Evolutionary conservation across 2,888 invertebrate species (phyloP).

Genomic region (Aspidiotus destructor): DNA sequence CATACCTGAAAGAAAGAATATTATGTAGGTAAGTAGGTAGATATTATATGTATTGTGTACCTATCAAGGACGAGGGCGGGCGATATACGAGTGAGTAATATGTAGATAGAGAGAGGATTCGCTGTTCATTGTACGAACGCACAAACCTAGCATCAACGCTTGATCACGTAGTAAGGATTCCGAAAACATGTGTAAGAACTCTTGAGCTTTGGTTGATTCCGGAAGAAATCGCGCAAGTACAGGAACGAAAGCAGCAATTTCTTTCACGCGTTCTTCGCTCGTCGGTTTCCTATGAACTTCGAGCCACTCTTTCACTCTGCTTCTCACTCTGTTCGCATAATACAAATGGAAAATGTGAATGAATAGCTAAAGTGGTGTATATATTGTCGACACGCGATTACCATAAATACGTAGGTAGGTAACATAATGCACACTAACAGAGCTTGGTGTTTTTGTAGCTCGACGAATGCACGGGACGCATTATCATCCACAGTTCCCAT

Average conservation of each 20-base stretch:
- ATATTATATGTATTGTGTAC: not conserved
- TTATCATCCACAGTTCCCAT: conserved; percentile 90
- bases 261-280: conserved; percentile 59
- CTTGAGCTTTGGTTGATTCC: conserved; percentile 82
- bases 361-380: not conserved
- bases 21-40: not conserved
- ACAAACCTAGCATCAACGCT: conserved; percentile 36
- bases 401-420: too few species aligned
- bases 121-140: too few species aligned
- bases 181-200: conserved; percentile 76
- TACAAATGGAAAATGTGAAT: too few species aligned
- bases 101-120: too few species aligned
- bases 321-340: conserved; percentile 51
- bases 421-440: conserved; percentile 46
- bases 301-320: conserved; percentile 77
- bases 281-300: conserved; percentile 67
- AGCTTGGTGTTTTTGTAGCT: conserved; percentile 83
- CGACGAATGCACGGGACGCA: conserved; percentile 85
- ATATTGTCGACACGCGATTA: not conserved
- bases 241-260: conserved; percentile 49
- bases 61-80: too few species aligned
- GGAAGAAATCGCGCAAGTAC: conserved; percentile 61
- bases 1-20: conserved; percentile 50
- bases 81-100: too few species aligned
- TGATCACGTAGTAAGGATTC: conserved; percentile 59